Conservation (phyloP, 1,140 invertebrate genomes). For the Euwallacea fornicatus region DNA sequence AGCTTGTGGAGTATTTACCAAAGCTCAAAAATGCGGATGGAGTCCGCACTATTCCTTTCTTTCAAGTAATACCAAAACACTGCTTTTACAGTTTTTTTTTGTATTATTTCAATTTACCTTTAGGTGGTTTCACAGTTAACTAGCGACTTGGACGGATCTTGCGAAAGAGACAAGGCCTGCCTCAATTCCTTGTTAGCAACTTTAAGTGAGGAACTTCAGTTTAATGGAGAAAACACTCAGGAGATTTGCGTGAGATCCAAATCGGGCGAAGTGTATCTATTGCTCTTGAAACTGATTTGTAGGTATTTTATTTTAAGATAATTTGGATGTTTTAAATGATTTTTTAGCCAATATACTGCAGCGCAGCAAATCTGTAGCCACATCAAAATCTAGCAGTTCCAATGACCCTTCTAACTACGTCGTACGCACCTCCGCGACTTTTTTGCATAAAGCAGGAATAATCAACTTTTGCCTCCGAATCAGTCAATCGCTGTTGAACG, state of each 20-base stretch:
- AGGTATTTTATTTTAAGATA: slow-evolving; percentile 54
- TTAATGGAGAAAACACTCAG: slow-evolving; percentile 62
- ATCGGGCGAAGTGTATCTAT: slow-evolving; percentile 80
- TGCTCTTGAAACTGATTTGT: slow-evolving; percentile 82
- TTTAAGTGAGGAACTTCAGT: slow-evolving; percentile 77
- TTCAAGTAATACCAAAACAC: slow-evolving; percentile 66
- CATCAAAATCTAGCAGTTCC: slow-evolving; percentile 58
- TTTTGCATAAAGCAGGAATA: slow-evolving; percentile 75
- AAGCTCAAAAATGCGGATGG: slow-evolving; percentile 68
- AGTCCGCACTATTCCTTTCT: slow-evolving; percentile 83
- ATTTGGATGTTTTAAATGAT: slow-evolving; percentile 56
- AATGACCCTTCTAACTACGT: slow-evolving; percentile 69
- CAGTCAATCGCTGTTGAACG: slow-evolving; percentile 76
- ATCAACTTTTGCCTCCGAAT: slow-evolving; percentile 82
- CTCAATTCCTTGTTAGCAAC: slow-evolving; percentile 74
- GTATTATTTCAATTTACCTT: not conserved
- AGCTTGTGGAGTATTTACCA: slow-evolving; percentile 65
- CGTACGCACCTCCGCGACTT: slow-evolving; percentile 73
- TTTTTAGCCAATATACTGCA: slow-evolving; percentile 39
- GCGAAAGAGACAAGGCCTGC: slow-evolving; percentile 76
- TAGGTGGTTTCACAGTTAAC: slow-evolving; percentile 88
- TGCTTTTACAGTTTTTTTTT: slow-evolving; percentile 2
- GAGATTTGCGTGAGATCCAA: slow-evolving; percentile 64
- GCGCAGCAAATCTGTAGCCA: slow-evolving; percentile 45
- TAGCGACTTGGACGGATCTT: slow-evolving; percentile 82